Evolutionary conservation across 1,140 invertebrate species (phyloP).

Genomic region (Choristoneura fumiferana): DNA sequence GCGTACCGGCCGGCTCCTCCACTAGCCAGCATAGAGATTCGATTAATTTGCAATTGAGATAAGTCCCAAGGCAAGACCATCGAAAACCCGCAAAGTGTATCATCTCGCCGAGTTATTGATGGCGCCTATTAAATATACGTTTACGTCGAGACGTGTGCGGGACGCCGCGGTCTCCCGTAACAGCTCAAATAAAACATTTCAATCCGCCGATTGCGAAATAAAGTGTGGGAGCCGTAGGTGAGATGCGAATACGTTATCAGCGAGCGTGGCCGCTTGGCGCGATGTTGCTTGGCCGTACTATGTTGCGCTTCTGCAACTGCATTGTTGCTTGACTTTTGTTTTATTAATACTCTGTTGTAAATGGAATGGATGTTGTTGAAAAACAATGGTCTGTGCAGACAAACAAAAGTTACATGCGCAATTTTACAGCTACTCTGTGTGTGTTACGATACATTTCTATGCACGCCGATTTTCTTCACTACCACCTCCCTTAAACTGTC

Average conservation of each 20-base stretch:
- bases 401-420: too few relatives aligned
- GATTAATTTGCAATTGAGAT: slow-evolving; percentile 77
- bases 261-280: background rate
- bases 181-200: slow-evolving; percentile 71
- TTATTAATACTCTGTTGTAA: slow-evolving; percentile 5
- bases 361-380: background rate
- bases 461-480: too few relatives aligned
- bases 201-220: slow-evolving; percentile 64
- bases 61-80: slow-evolving; percentile 62
- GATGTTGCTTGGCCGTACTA: background rate
- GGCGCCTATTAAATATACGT: slow-evolving; percentile 78
- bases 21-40: slow-evolving; percentile 54
- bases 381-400: too few relatives aligned
- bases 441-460: too few relatives aligned
- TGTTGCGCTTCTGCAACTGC: background rate
- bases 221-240: slow-evolving; percentile 51
- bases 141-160: slow-evolving; percentile 50
- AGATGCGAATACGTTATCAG: slow-evolving; percentile 39
- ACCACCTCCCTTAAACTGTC: background rate
- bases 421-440: too few relatives aligned
- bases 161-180: slow-evolving; percentile 44
- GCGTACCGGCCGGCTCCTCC: slow-evolving; percentile 36
- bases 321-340: slow-evolving; percentile 11
- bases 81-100: slow-evolving; percentile 61
- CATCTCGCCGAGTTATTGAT: slow-evolving; percentile 76